Percentiles rank a stretch among this genome's conserved stretches.
Evolutionary conservation across 1,140 invertebrate genomes (phyloP).

Genomic region (Drosophila ananassae): DNA sequence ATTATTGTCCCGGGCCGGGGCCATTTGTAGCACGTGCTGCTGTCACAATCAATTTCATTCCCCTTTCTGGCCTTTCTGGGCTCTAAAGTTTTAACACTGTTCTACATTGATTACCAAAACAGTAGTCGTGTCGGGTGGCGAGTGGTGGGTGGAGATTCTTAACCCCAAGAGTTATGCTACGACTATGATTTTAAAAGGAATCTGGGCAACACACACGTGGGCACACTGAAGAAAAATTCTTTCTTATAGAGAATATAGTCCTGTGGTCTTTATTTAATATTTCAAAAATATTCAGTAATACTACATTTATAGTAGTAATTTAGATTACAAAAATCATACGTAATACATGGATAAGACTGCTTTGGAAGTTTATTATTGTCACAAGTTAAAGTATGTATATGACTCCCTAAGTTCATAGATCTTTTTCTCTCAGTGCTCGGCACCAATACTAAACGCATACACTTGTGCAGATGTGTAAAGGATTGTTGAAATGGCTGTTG

Average conservation of each 20-base stretch:
- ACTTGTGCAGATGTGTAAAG: constrained; percentile 66
- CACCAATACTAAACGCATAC: constrained; percentile 23
- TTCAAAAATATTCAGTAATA: no score
- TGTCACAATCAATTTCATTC: constrained; percentile 67
- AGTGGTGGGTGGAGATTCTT: constrained; percentile 24
- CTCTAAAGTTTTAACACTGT: constrained; percentile 63
- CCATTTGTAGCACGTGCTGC: constrained; percentile 67
- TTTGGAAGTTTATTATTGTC: no score
- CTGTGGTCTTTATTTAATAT: no score
- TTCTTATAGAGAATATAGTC: no score
- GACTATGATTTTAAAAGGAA: constrained; percentile 34
- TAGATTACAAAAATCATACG: no score
- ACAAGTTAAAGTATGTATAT: no score
- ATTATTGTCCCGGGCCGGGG: constrained; percentile 23
- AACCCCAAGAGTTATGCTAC: constrained; percentile 31
- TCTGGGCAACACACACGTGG: constrained; percentile 16
- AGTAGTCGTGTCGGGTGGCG: constrained; percentile 9
- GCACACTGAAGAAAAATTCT: constrained; percentile 9
- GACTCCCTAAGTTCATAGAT: no score
- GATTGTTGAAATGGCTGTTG: constrained; percentile 63
- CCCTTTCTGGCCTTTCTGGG: constrained; percentile 24
- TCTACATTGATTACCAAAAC: constrained; percentile 59
- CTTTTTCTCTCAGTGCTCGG: not conserved
- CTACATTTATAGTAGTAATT: no score
- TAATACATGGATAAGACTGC: no score